phyloP scores from a whole-genome alignment of 2,113 vertebrate species.

The Xiphophorus maculatus region DNA sequence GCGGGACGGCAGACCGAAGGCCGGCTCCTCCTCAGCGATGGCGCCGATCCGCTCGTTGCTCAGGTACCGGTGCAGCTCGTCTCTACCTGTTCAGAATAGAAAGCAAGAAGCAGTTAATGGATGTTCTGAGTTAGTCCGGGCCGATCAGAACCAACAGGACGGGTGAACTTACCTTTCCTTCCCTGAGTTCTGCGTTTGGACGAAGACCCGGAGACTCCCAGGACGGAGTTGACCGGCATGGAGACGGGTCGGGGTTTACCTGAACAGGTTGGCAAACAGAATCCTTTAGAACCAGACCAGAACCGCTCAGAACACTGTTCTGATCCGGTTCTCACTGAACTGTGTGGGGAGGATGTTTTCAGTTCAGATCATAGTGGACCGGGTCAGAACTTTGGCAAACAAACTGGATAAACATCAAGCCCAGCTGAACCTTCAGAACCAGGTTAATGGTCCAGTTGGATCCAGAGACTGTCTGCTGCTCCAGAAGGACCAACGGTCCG shows the following conservation, averaged over 20 bases:
- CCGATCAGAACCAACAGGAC: neutral
- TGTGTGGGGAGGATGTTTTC: too few species aligned
- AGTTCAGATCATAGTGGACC: too few species aligned
- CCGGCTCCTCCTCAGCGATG: slow-evolving; percentile 86
- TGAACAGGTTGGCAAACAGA: slow-evolving; percentile 53
- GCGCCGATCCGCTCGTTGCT: slow-evolving; percentile 93
- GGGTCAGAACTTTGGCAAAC: too few species aligned
- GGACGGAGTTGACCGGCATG: slow-evolving; percentile 91
- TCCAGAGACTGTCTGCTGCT: too few species aligned
- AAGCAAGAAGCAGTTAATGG: neutral
- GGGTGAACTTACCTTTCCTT: slow-evolving; percentile 83
- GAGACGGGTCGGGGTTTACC: slow-evolving; percentile 94
- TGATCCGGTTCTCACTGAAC: too few species aligned
- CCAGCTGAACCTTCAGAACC: too few species aligned
- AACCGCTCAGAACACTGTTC: neutral
- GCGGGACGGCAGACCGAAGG: slow-evolving; percentile 74
- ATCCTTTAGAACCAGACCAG: neutral
- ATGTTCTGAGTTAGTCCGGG: neutral
- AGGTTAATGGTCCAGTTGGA: too few species aligned
- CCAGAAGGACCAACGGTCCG: too few species aligned
- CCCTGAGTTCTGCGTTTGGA: slow-evolving; percentile 80
- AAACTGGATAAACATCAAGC: too few species aligned
- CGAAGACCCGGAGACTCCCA: slow-evolving; percentile 80
- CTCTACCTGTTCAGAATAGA: slow-evolving; percentile 77
- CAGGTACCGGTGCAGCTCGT: slow-evolving; percentile 86